Base-by-base conservation (phyloP, 2,888 invertebrate genomes). In the Drosophila algonquin region DNA sequence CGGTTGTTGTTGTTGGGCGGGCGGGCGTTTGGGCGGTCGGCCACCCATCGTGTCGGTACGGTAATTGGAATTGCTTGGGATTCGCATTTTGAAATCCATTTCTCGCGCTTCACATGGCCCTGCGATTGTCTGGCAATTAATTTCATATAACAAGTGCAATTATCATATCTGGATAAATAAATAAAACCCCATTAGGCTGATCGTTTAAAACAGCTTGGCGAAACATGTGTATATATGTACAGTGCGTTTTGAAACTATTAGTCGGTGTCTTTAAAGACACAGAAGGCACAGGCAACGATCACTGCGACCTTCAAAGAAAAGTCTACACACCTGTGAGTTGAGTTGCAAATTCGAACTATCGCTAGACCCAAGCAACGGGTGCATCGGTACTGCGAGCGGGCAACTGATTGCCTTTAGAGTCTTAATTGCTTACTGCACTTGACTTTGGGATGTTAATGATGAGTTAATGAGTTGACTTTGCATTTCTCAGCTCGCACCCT, bases 21-120 rank as follows among this genome's bases (percentile, higher is more conserved):
- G n/a, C n/a, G n/a, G n/a, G n/a, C n/a, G n/a, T n/a, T n/a, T 6
- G 14, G 57, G 18, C 21, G 21, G 21, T 1, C 21, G 21, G 21
- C 87, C 83, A 65, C 81, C 87, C 73, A 74, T 62, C 64, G 81
- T 57, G 80, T 14, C 50, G 7, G 40, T n/a, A 40, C 52, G n/a
- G 40, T n/a, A 40, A 40, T n/a, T 44, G 18, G 54, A 82, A 82
- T 77, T 64, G 79, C 58, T 69, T 70, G 46, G 18, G 67, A 64
- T 30, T 64, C 48, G n/a, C 51, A 56, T 54, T 69, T 59, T 53
- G 44, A 68, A 58, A 68, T 68, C 40, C 18, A 54, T 50, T 69
- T 30, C 14, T 12, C 21, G 14, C 18, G 27, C 55, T 35, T 55
- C 70, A 70, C 70, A 69, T 68, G 70, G 60, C 68, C 70, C 70